Conservation (phyloP, 2,888 invertebrate genomes). For the Reticulitermes lucifugus region DNA sequence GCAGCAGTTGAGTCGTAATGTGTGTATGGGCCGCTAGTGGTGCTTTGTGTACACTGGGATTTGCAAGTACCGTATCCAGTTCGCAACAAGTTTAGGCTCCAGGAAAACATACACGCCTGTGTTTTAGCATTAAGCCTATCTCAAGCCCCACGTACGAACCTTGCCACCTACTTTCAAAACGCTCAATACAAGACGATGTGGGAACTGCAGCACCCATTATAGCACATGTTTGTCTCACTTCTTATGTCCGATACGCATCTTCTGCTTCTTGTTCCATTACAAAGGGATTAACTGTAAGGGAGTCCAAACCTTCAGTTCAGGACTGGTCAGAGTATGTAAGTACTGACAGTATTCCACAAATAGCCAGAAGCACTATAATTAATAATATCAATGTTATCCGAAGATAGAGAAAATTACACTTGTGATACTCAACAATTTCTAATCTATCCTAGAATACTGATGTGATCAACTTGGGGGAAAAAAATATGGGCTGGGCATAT, state of each 20-base stretch:
- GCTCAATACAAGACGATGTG: neutral
- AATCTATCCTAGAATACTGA: too few relatives aligned
- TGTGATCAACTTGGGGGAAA: too few relatives aligned
- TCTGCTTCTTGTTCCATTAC: neutral
- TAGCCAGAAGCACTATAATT: too few relatives aligned
- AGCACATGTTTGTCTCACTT: neutral
- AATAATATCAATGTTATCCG: neutral
- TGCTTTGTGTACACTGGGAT: constrained; percentile 15
- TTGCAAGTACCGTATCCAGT: constrained; percentile 31
- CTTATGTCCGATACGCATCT: neutral
- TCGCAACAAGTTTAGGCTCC: constrained; percentile 15
- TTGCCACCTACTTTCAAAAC: neutral
- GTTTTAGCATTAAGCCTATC: neutral
- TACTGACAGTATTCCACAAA: too few relatives aligned
- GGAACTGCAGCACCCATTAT: neutral
- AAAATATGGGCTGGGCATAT: too few relatives aligned
- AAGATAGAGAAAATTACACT: neutral
- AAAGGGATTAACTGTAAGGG: neutral
- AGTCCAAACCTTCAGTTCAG: too few relatives aligned
- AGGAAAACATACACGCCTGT: constrained; percentile 11
- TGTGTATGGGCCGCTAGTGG: neutral
- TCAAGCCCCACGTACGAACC: neutral
- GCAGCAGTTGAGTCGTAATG: constrained; percentile 17
- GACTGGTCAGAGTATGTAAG: too few relatives aligned
- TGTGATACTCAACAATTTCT: too few relatives aligned